phyloP scores from a whole-genome alignment of 2,113 vertebrate genomes.

The Trematomus loennbergii region DNA sequence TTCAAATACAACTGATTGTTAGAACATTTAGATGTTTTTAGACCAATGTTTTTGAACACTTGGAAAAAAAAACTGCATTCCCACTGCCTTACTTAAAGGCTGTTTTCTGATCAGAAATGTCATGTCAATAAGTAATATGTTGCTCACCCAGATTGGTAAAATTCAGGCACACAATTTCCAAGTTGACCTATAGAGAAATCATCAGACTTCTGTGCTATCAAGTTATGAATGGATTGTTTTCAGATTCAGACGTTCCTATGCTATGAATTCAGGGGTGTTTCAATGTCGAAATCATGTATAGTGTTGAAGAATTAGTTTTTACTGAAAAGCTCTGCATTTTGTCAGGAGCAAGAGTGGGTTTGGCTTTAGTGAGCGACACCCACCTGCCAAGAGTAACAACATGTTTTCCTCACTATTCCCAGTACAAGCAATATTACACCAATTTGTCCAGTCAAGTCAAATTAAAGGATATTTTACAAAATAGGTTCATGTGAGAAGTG shows the following conservation, averaged over 20 bases:
- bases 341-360: conserved; percentile 52
- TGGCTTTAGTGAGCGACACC: conserved; percentile 24
- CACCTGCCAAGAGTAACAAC: conserved; percentile 50
- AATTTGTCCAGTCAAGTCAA: conserved; percentile 34
- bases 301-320: not conserved
- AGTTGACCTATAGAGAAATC: not conserved
- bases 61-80: too few relatives aligned
- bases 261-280: not conserved
- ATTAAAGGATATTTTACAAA: conserved; percentile 12
- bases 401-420: conserved; percentile 35
- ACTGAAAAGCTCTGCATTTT: conserved; percentile 12
- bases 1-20: not conserved
- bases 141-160: too few relatives aligned
- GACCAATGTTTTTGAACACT: too few relatives aligned
- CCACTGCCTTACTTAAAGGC: too few relatives aligned
- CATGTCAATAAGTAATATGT: too few relatives aligned
- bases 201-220: not conserved
- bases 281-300: not conserved
- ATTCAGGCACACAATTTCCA: too few relatives aligned
- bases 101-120: not conserved
- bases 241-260: not conserved
- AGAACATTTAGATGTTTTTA: not conserved
- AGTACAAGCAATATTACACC: not conserved
- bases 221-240: not conserved
- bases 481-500: conserved; percentile 6